Evolutionary conservation across 2,888 invertebrate species (phyloP).

Genomic region (Drosophila quasianomalipes): DNA sequence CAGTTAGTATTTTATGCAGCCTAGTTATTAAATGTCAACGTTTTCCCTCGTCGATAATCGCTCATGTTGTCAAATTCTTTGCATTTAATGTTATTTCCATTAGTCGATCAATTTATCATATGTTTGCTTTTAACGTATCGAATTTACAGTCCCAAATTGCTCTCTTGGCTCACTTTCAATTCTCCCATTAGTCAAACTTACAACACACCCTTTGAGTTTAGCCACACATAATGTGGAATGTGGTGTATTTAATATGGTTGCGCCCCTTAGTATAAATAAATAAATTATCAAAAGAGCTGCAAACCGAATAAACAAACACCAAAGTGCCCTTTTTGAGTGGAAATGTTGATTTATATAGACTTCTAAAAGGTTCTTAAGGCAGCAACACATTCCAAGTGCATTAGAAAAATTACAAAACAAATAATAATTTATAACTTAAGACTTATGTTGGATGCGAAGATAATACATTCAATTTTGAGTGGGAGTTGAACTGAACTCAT

Average conservation of each 20-base stretch:
- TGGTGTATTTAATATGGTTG: not conserved
- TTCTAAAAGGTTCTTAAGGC: conserved; percentile 19
- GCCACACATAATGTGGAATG: conserved; percentile 2
- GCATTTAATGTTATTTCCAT: not conserved
- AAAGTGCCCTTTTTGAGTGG: not conserved
- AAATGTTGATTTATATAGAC: conserved; percentile 35
- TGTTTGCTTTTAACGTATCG: not conserved
- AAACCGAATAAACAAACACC: conserved; percentile 19
- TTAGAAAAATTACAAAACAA: not conserved
- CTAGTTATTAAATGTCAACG: not conserved
- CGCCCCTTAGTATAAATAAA: conserved; percentile 12
- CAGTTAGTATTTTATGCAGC: not conserved
- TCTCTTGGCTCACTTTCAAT: conserved; percentile 16
- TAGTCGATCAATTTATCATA: not conserved
- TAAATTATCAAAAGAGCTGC: conserved; percentile 33
- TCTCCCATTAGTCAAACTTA: conserved; percentile 25
- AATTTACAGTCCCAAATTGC: conserved; percentile 13
- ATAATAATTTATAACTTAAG: not conserved
- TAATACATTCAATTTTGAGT: not conserved
- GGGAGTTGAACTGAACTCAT: not conserved
- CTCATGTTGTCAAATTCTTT: not conserved
- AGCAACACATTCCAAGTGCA: not conserved
- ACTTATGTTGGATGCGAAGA: not conserved
- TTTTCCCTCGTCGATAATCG: not conserved
- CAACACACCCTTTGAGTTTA: conserved; percentile 12